phyloP scores from a whole-genome alignment of 2,113 vertebrate species.

The Parus major region DNA sequence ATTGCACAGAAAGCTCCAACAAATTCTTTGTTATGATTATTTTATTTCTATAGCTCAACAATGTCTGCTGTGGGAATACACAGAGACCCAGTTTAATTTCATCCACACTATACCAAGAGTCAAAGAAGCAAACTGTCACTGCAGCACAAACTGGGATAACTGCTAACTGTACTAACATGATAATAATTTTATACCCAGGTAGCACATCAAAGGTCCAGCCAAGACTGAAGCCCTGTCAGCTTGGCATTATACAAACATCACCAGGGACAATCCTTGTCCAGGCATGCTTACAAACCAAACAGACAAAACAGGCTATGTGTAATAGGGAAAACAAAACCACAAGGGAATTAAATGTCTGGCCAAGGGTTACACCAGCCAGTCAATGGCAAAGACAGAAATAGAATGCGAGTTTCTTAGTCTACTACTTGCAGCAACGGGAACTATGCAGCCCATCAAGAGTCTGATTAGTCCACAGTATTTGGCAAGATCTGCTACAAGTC shows the following conservation, averaged over 20 bases:
- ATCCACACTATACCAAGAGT: background rate
- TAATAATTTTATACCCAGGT: background rate
- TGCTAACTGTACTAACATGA: background rate
- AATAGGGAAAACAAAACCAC: constrained; percentile 22
- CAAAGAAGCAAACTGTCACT: background rate
- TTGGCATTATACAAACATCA: background rate
- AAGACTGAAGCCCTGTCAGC: background rate
- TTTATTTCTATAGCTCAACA: background rate
- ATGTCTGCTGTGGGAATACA: background rate
- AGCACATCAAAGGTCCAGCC: background rate
- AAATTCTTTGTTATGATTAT: background rate
- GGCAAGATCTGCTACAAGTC: background rate
- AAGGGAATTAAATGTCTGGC: constrained; percentile 25
- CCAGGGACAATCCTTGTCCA: background rate
- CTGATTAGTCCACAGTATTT: background rate
- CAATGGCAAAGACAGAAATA: constrained; percentile 25
- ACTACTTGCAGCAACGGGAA: background rate
- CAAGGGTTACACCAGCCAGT: constrained; percentile 2
- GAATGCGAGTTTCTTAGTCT: constrained; percentile 23
- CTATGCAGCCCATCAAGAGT: background rate
- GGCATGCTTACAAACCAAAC: constrained; percentile 28
- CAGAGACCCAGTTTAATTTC: background rate
- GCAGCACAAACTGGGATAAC: background rate
- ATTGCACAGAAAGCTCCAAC: background rate
- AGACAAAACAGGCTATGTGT: background rate